A percentile compares a stretch with the other conserved stretches of the same genome.
These are phyloP conservation scores for Julus scanicus DNA, from an alignment of 2,888 invertebrate genomes.

Conservation along the genomic window DNA sequence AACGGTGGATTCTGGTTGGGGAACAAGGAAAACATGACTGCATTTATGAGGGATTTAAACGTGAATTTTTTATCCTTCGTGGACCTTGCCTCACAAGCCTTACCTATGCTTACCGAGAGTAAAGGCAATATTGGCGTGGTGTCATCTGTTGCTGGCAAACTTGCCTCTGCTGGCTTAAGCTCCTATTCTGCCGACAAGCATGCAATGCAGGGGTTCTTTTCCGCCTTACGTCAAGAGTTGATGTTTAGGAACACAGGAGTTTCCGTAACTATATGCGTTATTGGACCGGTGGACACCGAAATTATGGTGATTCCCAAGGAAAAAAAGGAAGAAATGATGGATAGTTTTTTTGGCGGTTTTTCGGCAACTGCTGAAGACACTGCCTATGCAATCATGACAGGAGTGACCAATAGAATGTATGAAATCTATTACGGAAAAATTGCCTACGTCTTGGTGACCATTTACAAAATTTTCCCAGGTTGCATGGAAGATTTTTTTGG, in stretches of 20 bases:
- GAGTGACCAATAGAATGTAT: background rate
- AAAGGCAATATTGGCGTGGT: slow-evolving; percentile 63
- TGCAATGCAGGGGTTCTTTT: slow-evolving; percentile 51
- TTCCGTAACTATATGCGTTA: slow-evolving; percentile 49
- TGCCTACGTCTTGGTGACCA: background rate
- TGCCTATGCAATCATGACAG: slow-evolving; percentile 36
- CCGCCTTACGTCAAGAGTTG: slow-evolving; percentile 50
- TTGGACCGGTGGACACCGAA: slow-evolving; percentile 28
- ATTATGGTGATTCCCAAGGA: background rate
- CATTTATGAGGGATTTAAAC: slow-evolving; percentile 58
- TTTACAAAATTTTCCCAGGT: slow-evolving; percentile 10
- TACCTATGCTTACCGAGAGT: slow-evolving; percentile 62
- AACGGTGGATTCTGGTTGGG: background rate
- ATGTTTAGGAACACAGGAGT: background rate
- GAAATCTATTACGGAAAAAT: background rate
- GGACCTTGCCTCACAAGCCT: slow-evolving; percentile 63
- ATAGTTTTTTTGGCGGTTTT: no score
- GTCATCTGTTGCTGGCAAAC: slow-evolving; percentile 64
- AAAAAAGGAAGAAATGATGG: no score
- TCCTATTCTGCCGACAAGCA: slow-evolving; percentile 15
- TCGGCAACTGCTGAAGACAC: slow-evolving; percentile 46
- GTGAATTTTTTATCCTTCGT: slow-evolving; percentile 65
- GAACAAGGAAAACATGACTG: background rate
- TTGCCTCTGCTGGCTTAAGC: background rate
- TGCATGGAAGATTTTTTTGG: background rate